Base-by-base conservation (phyloP, 2,113 vertebrate species). In the Eulacestoma nigropectus region DNA sequence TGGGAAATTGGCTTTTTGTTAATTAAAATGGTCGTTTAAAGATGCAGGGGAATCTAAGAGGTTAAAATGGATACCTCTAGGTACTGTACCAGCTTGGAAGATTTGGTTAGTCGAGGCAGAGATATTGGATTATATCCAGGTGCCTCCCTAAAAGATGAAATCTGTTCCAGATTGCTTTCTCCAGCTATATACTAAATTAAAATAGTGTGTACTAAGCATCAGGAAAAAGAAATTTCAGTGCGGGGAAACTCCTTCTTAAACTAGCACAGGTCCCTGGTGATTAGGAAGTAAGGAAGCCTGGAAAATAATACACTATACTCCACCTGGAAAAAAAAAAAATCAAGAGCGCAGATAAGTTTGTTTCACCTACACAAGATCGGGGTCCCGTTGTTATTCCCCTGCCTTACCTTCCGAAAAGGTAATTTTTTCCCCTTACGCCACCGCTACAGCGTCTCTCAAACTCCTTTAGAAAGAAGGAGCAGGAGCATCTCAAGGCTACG, bases 21-120 rank as follows among this genome's bases (percentile, higher is more conserved):
- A 96, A 97, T 97, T 97, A 97, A 97, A 95, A 96, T 76, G 86
- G 81, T 16, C 13, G 84, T 25, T 91, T 84, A 78, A 53, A 93
- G 63, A 89, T 57, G 84, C 47, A 64, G 27, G 63, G 21, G 80
- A 77, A 78, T 94, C 80, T 72, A 92, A 55, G 35, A 69, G 70
- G 78, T 96, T 95, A 83, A 95, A 95, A 97, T 89, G 91, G 89
- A 86, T 64, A 92, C 87, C 69, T 85, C 68, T 67, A 70, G 56
- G 68, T 92, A 84, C 49, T 2, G 6, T 83, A 91, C 60, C 3
- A 23, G 46, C 63, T 83, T 67, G 53, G 50, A 88, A 63, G 30
- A 93, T 73, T 39, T 72, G 72, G 64, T n/a, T 68, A 69, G 57
- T 67, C 14, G 14, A 68, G 79, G 27, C 17, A 20, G 47, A 25